A percentile compares a stretch with the other conserved stretches of the same genome.
Conservation (phyloP, 2,113 vertebrate genomes). For the Pavo muticus region DNA sequence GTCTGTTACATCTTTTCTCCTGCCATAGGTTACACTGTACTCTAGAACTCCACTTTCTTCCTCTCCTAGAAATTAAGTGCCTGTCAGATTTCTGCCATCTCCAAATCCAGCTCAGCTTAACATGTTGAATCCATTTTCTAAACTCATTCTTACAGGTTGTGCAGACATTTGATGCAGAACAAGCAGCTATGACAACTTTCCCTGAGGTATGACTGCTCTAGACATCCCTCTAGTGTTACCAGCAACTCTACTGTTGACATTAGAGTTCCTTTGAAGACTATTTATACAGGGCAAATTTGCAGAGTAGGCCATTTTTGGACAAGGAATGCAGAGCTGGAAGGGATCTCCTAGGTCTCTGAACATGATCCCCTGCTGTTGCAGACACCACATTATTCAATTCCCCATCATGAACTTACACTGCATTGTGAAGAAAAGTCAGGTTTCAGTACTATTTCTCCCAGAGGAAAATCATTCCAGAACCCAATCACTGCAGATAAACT, state of each 20-base stretch:
- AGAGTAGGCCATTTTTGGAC: background rate
- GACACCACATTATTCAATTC: background rate
- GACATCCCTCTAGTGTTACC: background rate
- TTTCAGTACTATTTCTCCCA: background rate
- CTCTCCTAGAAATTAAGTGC: background rate
- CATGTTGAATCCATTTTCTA: background rate
- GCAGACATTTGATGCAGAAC: background rate
- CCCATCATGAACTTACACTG: background rate
- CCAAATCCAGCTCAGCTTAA: background rate
- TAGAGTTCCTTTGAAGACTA: background rate
- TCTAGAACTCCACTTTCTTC: background rate
- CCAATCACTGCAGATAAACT: background rate
- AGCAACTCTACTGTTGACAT: background rate
- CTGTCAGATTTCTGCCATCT: background rate
- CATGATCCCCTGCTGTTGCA: background rate
- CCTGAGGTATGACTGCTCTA: background rate
- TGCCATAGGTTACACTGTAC: background rate
- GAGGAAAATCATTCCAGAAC: background rate
- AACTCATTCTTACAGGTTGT: background rate
- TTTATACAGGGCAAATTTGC: background rate
- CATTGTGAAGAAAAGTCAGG: background rate
- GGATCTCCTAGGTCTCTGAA: background rate
- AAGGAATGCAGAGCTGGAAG: background rate
- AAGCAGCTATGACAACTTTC: background rate
- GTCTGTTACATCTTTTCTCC: background rate